Evolutionary conservation across 2,113 vertebrate genomes (phyloP), one percentile per base, ranked within the genome.

Genomic region (Diphyllodes magnificus): DNA sequence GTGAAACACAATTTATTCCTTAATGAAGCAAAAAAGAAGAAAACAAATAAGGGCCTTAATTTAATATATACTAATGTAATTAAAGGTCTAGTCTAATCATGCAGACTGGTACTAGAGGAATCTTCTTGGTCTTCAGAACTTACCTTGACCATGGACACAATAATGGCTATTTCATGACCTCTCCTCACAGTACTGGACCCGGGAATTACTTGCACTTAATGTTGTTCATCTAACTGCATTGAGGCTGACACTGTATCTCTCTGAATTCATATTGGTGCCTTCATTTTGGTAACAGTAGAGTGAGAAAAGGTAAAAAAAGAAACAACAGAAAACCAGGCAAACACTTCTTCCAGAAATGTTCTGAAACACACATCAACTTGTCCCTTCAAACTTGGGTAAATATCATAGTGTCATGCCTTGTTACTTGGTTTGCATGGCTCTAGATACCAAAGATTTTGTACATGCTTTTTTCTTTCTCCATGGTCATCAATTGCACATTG

Each of bases 291-390:
- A 44, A 60, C 6, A 68, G 13, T 3, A 57, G 13, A 30, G 7
- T 40, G 22, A 68, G 35, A 31, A 76, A 40, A 76, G 19, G 5
- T 65, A 20, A 42, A 35, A 35, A 24, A 44, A n/a, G 23, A 44
- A 25, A 1, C 10, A 54, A 22, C 12, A 22, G 27, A 45, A 22
- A 25, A 0, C 9, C 8, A 9, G 2, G 7, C 8, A 40, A 83
- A 45, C 7, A 47, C 5, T 70, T 80, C 20, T 65, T 73, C 3
- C 10, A 47, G 51, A 77, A 78, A 25, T 5, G 2, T 85, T 82
- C 37, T 21, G 13, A 54, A 68, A 90, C 49, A 4, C 24, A 82
- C 33, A n/a, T 13, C 6, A 64, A 37, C 6, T 47, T 76, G 10
- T 50, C 15, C 27, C 25, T 79, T 80, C 49, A 72, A 61, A 25